Conservation (phyloP, 2,797 vertebrate species). For the Loris lydekkerianus region DNA sequence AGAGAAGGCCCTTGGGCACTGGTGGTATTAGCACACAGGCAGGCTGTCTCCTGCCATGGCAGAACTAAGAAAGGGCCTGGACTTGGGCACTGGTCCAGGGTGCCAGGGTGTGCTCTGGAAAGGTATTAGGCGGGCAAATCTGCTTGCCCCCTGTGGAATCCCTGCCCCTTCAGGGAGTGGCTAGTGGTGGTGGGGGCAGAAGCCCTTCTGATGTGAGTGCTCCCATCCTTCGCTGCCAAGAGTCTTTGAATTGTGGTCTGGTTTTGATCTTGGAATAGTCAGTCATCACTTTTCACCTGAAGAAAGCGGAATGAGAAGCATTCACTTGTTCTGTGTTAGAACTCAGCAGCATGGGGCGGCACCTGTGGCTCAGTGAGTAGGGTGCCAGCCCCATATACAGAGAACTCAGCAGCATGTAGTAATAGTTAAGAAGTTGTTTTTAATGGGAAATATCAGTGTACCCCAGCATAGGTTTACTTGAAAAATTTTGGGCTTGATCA, state of each 20-base stretch:
- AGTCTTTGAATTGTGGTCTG: not conserved
- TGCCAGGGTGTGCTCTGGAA: not conserved
- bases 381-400: too few species aligned
- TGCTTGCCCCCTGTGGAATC: not conserved
- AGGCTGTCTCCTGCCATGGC: accelerated
- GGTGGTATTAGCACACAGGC: too few species aligned
- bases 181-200: not conserved
- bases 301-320: not conserved
- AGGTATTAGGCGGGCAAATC: not conserved
- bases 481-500: not conserved
- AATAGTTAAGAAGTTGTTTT: not conserved
- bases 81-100: not conserved
- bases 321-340: not conserved
- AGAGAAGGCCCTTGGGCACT: not conserved
- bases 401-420: not conserved
- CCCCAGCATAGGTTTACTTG: not conserved
- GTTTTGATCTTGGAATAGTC: not conserved
- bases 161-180: not conserved
- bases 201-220: not conserved
- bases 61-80: not conserved
- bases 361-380: too few species aligned
- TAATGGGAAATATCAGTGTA: not conserved
- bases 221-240: not conserved
- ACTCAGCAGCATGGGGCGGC: not conserved
- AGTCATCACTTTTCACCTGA: not conserved